These are phyloP conservation scores for Megalops cyprinoides DNA, from an alignment of 2,797 vertebrate genomes.

Conservation along the genomic window DNA sequence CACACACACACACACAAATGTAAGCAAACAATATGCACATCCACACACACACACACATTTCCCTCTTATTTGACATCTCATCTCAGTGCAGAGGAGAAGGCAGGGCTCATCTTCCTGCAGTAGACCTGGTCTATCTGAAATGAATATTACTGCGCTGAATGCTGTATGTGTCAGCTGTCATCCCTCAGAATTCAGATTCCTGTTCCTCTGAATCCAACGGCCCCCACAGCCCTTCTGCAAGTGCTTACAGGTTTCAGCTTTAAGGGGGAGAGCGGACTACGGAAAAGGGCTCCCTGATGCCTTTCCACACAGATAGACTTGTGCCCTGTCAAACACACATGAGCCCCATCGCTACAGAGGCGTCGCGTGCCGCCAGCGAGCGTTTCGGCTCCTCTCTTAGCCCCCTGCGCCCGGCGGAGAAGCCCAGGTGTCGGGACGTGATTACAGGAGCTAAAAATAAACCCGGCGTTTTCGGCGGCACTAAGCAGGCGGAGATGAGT, in stretches of 20 bases:
- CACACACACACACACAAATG: background rate
- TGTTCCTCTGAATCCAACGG: background rate
- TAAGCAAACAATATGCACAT: background rate
- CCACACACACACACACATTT: background rate
- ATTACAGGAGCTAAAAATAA: background rate
- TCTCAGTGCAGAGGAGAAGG: background rate
- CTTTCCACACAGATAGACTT: background rate
- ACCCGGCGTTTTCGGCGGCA: background rate
- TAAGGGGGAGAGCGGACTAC: background rate
- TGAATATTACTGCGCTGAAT: conserved; percentile 1
- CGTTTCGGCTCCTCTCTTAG: background rate
- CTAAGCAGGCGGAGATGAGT: background rate
- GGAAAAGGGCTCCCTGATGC: background rate
- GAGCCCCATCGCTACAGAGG: background rate
- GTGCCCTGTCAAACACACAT: background rate
- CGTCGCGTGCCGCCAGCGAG: background rate
- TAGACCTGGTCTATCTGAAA: background rate
- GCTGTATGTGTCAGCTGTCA: background rate
- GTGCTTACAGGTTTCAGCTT: background rate
- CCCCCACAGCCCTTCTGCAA: background rate
- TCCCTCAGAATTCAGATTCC: background rate
- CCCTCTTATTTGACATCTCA: background rate
- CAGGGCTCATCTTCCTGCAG: background rate
- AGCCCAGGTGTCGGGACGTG: background rate
- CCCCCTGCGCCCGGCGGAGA: no score